Evolutionary conservation across 2,797 vertebrate genomes (phyloP).

Genomic region (Mycteria americana): DNA sequence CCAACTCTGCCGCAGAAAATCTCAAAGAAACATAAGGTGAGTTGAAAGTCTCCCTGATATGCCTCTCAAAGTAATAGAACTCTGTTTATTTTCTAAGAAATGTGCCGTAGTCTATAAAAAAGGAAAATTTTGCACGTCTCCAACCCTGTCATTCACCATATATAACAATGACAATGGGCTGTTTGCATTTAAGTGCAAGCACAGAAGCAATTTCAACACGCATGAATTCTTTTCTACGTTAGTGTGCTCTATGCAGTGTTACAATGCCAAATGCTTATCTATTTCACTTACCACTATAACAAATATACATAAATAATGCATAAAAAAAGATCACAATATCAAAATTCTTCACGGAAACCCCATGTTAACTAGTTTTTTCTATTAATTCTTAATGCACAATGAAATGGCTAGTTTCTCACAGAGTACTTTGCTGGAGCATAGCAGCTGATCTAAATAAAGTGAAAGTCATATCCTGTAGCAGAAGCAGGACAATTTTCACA

Average conservation of each 20-base stretch:
- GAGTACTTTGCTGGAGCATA: background rate
- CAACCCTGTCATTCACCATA: background rate
- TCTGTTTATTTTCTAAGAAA: background rate
- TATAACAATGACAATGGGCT: background rate
- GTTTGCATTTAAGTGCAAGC: background rate
- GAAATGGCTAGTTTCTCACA: background rate
- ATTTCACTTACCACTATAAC: background rate
- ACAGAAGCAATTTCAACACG: background rate
- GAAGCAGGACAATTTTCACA: background rate
- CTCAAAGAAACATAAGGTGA: background rate
- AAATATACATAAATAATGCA: conserved; percentile 7
- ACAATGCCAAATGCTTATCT: background rate
- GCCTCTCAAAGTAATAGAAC: background rate
- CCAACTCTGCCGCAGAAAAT: background rate
- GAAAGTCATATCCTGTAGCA: background rate
- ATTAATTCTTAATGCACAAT: background rate
- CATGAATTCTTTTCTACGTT: background rate
- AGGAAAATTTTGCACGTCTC: background rate
- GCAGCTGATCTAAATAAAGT: background rate
- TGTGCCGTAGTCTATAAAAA: background rate
- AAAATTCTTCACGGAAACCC: background rate
- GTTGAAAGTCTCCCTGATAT: background rate
- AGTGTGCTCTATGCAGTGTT: background rate
- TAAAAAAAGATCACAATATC: background rate
- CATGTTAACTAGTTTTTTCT: background rate